A percentile compares a stretch with the other conserved stretches of the same genome.
Conservation (phyloP, 2,888 invertebrate genomes). For the Stegophylla sp. region DNA sequence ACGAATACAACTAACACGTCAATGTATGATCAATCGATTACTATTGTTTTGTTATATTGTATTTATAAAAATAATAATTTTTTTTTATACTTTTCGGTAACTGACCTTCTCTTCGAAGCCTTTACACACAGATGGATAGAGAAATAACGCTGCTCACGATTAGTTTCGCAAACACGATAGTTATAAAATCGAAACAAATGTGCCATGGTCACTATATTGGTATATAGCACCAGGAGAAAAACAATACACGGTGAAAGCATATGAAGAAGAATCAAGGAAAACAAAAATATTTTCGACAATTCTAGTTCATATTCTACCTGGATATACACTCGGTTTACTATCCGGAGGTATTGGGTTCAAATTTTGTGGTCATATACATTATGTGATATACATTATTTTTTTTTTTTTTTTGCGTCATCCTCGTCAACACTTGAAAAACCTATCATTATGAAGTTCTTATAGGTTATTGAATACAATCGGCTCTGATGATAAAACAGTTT, state of each 20-base stretch:
- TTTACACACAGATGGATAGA: slow-evolving; percentile 24
- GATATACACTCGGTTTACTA: neutral
- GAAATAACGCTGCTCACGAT: slow-evolving; percentile 37
- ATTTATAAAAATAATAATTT: neutral
- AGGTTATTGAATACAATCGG: neutral
- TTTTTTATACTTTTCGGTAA: slow-evolving; percentile 5
- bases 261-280: slow-evolving; percentile 22
- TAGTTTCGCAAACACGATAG: slow-evolving; percentile 51
- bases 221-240: neutral
- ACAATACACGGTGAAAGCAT: slow-evolving; percentile 49
- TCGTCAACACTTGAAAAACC: neutral
- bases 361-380: neutral
- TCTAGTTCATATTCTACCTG: neutral
- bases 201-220: slow-evolving; percentile 48
- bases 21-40: neutral
- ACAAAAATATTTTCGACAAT: slow-evolving; percentile 22
- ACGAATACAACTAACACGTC: neutral
- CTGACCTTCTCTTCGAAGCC: slow-evolving; percentile 13
- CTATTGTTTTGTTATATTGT: neutral
- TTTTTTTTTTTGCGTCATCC: slow-evolving; percentile 1
- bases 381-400: too few relatives aligned
- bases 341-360: neutral
- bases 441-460: neutral
- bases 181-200: slow-evolving; percentile 49
- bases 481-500: neutral